phyloP scores from a whole-genome alignment of 2,113 vertebrate species.

The Gorsachius goisagi region DNA sequence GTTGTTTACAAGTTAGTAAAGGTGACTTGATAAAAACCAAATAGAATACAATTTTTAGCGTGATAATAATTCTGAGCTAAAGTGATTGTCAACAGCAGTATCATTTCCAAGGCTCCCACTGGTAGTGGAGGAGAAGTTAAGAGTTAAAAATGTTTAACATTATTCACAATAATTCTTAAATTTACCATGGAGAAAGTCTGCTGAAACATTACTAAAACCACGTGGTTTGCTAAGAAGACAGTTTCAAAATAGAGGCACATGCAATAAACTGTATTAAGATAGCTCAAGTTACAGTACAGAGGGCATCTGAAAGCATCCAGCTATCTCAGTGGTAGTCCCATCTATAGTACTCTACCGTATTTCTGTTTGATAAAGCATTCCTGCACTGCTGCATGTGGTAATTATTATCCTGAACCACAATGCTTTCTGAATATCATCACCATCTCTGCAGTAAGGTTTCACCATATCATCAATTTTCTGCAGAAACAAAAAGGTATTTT shows the following conservation, averaged over 20 bases:
- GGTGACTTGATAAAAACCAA: neutral
- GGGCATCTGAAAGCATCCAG: neutral
- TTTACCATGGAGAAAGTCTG: neutral
- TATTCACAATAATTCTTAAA: neutral
- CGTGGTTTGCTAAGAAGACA: neutral
- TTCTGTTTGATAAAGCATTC: slow-evolving; percentile 87
- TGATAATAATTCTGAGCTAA: neutral
- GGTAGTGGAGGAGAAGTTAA: neutral
- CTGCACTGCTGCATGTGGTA: slow-evolving; percentile 90
- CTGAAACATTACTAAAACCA: neutral
- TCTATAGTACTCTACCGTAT: slow-evolving; percentile 80
- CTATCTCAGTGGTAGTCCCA: neutral
- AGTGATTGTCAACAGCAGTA: neutral
- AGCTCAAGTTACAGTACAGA: neutral
- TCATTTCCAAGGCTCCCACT: neutral
- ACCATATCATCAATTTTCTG: slow-evolving; percentile 83
- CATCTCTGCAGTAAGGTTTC: slow-evolving; percentile 82
- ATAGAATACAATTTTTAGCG: neutral
- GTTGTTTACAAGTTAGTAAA: neutral
- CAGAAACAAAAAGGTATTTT: neutral
- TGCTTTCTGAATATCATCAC: slow-evolving; percentile 87
- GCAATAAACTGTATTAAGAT: neutral
- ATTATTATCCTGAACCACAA: slow-evolving; percentile 87
- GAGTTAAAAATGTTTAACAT: neutral
- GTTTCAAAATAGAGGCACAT: neutral